Evolutionary conservation across 2,888 invertebrate genomes (phyloP), one percentile per base, ranked within the genome.

Genomic region (Malthinus seriepunctatus): DNA sequence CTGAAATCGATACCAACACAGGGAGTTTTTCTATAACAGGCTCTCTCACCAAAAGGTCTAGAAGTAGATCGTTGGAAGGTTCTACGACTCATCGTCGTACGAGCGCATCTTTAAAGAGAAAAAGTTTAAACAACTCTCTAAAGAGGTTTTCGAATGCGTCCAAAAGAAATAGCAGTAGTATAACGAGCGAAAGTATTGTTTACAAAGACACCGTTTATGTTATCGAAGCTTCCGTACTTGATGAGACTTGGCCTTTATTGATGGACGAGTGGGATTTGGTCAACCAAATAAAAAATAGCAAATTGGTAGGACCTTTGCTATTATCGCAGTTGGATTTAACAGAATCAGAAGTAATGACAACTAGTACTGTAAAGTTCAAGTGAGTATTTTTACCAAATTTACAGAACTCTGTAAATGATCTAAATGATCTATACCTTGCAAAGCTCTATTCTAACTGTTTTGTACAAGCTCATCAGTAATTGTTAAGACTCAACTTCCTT

Each of bases 231-330:
- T 69, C 63, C 5, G 73, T 79, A n/a, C 51, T 77, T 0, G 67
- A 77, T 3, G 62, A 78, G 47, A 73, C 76, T 1, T 81, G 81
- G 81, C 80, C 80, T 1, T 62, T 81, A 47, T 76, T 73, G 0
- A 62, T 56, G 5, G 53, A 59, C 0, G 81, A 81, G 64, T 81
- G 80, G 80, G 51, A 57, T 0, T 58, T 67, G 1, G 76, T 74
- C 0, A 67, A 71, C 8, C 66, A 71, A 10, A 54, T 67, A 3
- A 72, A 68, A 44, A 48, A 34, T 37, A 56, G 57, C 38, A 58
- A 61, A 53, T 48, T 64, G 47, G 64, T 62, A 11, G 50, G 37
- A 37, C 49, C 45, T 9, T 8, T 34, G n/a, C 8, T 32, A n/a
- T n/a, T n/a, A 14, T 3, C 32, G 8, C 31, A 32, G 34, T 37